Evolutionary conservation across 2,888 invertebrate species (phyloP).

Genomic region (Eulithis testata): DNA sequence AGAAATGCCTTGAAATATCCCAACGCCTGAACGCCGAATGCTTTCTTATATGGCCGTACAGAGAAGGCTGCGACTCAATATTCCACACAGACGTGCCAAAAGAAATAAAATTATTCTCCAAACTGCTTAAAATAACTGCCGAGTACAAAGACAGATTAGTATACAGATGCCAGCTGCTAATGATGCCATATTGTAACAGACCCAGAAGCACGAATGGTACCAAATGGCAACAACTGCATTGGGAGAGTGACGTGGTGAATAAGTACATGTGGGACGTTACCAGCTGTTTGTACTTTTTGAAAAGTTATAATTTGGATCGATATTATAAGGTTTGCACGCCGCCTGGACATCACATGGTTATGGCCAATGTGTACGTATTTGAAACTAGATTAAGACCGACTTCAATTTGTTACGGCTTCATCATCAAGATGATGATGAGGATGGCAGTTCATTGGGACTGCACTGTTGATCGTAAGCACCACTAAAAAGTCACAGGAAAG

Average conservation of each 20-base stretch:
- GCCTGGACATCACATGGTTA: slow-evolving; percentile 86
- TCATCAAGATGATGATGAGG: too few relatives aligned
- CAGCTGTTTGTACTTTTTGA: slow-evolving; percentile 86
- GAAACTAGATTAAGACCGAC: not conserved
- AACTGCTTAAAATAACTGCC: slow-evolving; percentile 85
- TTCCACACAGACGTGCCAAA: slow-evolving; percentile 85
- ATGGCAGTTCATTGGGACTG: too few relatives aligned
- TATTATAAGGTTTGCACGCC: slow-evolving; percentile 86
- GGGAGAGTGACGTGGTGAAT: slow-evolving; percentile 67
- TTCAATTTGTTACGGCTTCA: too few relatives aligned
- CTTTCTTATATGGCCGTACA: slow-evolving; percentile 85
- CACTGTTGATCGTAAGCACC: too few relatives aligned
- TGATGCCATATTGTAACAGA: slow-evolving; percentile 74
- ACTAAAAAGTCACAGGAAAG: too few relatives aligned
- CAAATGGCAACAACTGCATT: slow-evolving; percentile 50
- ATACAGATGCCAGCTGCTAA: slow-evolving; percentile 84
- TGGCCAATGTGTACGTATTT: slow-evolving; percentile 85
- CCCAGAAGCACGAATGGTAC: slow-evolving; percentile 21
- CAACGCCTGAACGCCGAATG: slow-evolving; percentile 86
- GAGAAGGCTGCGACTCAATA: slow-evolving; percentile 85
- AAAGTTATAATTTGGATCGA: slow-evolving; percentile 84
- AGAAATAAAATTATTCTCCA: slow-evolving; percentile 86
- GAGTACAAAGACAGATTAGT: slow-evolving; percentile 87
- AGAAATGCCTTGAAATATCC: slow-evolving; percentile 86
- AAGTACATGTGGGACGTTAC: slow-evolving; percentile 86